These are phyloP conservation scores for Stratiomys singularior DNA, from an alignment of 2,888 invertebrate species.

Conservation along the genomic window DNA sequence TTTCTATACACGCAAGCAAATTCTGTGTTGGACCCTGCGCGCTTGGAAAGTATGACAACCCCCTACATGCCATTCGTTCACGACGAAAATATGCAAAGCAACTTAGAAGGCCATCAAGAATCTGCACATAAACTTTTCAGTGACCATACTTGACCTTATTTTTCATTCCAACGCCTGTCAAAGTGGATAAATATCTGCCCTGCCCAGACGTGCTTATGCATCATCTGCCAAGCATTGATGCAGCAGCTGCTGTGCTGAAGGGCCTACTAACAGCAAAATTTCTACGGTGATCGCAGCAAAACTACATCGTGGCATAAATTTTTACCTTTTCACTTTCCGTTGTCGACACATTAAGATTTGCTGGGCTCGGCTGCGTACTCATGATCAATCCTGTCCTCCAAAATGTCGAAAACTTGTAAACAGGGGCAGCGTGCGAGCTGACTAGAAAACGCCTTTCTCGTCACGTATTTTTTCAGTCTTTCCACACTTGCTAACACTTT, in stretches of 20 bases:
- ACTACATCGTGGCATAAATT: not conserved
- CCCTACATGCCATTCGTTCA: not conserved
- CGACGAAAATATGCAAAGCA: not conserved
- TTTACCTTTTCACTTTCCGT: conserved; percentile 79
- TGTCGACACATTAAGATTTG: conserved; percentile 70
- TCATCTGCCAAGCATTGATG: not conserved
- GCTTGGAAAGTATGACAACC: not conserved
- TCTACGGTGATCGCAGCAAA: not conserved
- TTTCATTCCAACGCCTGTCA: not conserved
- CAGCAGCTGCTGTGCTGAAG: not conserved
- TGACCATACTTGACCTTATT: conserved; percentile 24
- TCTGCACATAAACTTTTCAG: not conserved
- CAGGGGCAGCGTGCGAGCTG: conserved; percentile 2
- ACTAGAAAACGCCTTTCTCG: not conserved
- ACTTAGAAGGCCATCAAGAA: not conserved
- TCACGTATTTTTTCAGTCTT: not conserved
- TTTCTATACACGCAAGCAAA: not conserved
- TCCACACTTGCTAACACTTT: not conserved
- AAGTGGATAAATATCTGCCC: not conserved
- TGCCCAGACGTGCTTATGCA: not conserved
- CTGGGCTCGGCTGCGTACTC: conserved; percentile 83
- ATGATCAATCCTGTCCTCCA: conserved; percentile 64
- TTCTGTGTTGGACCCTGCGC: not conserved
- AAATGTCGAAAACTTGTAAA: conserved; percentile 23
- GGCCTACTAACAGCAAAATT: too few species aligned